Evolutionary conservation across 2,113 vertebrate genomes (phyloP), one percentile per base, ranked within the genome.

Genomic region (Antidorcas marsupialis): DNA sequence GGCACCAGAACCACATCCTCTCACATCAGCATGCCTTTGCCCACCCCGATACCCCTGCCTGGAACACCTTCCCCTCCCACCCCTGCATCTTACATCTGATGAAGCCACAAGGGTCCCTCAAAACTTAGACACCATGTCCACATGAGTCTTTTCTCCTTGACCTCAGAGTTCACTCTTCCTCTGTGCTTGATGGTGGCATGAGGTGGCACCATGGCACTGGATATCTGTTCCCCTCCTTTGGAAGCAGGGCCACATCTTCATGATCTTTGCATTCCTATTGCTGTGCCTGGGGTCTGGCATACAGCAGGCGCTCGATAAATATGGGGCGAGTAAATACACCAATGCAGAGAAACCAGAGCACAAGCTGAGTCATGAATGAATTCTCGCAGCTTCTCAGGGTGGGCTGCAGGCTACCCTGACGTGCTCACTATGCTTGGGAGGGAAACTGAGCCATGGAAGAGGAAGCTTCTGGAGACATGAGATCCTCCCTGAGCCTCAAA

Each of bases 401-500:
- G 83, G 43, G 62, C 85, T 91, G 74, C 16, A 76, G 47, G 60
- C 60, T 71, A 36, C 10, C 16, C 1, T 21, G 16, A 25, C 21
- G n/a, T 0, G 0, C 55, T 53, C 0, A 0, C 28, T 53, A 1
- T 43, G 83, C 36, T 30, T 84, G 45, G 30, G 78, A 52, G 15
- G 19, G 43, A 79, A 78, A 64, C 2, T 33, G 25, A 17, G 17
- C 39, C 0, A 0, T 5, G 43, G 28, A 57, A n/a, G 43, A 12
- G 21, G 36, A 57, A 57, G 59, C 94, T 86, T 64, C 11, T 6
- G 1, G 13, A 36, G 19, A 85, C 12, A 9, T 13, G 4, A 84
- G 50, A 86, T 27, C 39, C 99, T 99, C 97, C 99, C 99, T 94
- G 99, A 98, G 55, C 99, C 99, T 98, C 99, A 99, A 98, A 99